Evolutionary conservation across 2,888 invertebrate genomes (phyloP).

Genomic region (Kuschelorhynchus macadamiae): DNA sequence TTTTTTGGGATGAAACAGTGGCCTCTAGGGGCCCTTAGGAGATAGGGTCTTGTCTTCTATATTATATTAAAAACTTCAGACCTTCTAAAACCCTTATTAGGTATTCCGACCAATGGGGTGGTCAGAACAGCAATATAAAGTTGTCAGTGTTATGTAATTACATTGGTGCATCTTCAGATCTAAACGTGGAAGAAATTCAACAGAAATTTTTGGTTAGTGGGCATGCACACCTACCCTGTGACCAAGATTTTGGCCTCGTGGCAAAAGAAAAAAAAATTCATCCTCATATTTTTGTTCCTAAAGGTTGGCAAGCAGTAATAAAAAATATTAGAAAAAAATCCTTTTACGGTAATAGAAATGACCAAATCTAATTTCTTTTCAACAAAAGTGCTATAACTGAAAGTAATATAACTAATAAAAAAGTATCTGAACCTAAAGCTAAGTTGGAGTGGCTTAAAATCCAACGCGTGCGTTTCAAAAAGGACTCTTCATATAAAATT

Average conservation of each 20-base stretch:
- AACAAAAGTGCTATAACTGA: conserved; percentile 10
- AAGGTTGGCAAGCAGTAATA: no score
- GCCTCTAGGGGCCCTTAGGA: conserved; percentile 58
- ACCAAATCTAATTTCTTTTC: no score
- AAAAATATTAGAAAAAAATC: no score
- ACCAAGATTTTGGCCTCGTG: no score
- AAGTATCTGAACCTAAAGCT: background rate
- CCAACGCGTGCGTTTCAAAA: no score
- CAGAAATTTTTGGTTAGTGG: conserved; percentile 14
- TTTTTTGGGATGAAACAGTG: conserved; percentile 48
- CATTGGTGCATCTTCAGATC: background rate
- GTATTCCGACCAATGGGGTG: conserved; percentile 14
- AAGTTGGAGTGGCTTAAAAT: no score
- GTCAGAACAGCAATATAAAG: conserved; percentile 7
- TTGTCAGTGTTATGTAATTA: background rate
- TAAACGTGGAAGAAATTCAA: background rate
- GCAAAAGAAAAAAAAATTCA: no score
- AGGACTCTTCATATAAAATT: no score
- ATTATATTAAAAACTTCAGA: conserved; percentile 49
- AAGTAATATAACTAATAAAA: background rate
- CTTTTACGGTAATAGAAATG: no score
- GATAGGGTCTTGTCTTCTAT: conserved; percentile 56
- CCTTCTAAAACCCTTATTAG: conserved; percentile 1
- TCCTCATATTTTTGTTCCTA: no score
- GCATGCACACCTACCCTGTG: background rate